Conservation (phyloP, 2,113 vertebrate genomes). For the Gnathonemus longibarbis region DNA sequence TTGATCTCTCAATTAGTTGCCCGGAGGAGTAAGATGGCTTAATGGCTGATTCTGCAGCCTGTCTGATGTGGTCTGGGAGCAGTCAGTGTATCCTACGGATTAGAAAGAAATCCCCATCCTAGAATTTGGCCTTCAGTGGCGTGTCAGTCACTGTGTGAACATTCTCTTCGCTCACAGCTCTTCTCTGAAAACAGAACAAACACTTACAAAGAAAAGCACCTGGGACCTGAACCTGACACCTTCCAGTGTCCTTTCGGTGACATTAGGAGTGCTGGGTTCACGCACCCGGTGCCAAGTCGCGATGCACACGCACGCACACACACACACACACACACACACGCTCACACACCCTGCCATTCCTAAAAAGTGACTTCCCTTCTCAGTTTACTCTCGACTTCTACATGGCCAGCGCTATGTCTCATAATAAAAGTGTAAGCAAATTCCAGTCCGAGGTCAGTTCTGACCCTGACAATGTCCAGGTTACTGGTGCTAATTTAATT, state of each 20-base stretch:
- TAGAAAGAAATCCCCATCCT: background rate
- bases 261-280: background rate
- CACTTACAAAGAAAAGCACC: background rate
- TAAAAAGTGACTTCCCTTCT: background rate
- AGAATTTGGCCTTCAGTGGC: background rate
- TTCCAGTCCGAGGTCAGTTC: background rate
- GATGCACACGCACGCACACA: background rate
- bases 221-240: background rate
- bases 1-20: constrained; percentile 4
- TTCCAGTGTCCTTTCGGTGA: background rate
- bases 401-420: background rate
- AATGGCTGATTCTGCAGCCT: background rate
- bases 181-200: background rate
- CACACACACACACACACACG: background rate
- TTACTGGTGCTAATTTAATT: background rate
- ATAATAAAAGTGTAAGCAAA: background rate
- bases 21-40: background rate
- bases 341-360: background rate
- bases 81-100: background rate
- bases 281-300: background rate
- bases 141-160: background rate
- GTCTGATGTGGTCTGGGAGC: background rate
- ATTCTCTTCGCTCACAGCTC: background rate
- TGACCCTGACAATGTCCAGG: background rate
- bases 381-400: background rate